Conservation (phyloP, 2,113 vertebrate genomes). For the Calonectris borealis region DNA sequence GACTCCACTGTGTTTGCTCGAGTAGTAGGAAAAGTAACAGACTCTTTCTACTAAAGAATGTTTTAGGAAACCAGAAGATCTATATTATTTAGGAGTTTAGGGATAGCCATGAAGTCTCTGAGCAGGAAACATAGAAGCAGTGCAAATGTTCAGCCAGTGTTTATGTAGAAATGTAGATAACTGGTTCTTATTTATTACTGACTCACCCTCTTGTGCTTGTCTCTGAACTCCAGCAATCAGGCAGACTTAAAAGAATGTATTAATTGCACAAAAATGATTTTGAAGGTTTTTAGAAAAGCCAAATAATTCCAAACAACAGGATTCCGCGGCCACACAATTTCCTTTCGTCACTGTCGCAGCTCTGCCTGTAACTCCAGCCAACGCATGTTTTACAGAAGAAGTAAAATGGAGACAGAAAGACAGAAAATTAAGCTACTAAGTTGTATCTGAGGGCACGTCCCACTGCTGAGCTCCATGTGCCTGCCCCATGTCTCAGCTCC, state of each 20-base stretch:
- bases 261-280: background rate
- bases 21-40: background rate
- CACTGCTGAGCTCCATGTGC: background rate
- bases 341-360: rapidly evolving
- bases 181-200: background rate
- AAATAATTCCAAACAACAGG: background rate
- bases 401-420: background rate
- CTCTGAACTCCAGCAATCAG: background rate
- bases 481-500: background rate
- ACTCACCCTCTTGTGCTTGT: background rate
- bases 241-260: constrained; percentile 1
- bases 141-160: background rate
- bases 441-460: background rate
- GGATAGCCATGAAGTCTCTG: background rate
- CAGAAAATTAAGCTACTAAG: background rate
- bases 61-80: background rate
- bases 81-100: background rate
- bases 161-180: background rate
- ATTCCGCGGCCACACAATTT: background rate
- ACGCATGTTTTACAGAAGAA: background rate
- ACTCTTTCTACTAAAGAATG: background rate
- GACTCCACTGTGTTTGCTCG: background rate
- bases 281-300: background rate
- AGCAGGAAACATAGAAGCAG: background rate
- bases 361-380: background rate